A percentile compares a stretch with the other conserved stretches of the same genome.
These are phyloP conservation scores for Syndactyla subalaris DNA, from an alignment of 2,797 vertebrate genomes.

Conservation along the genomic window DNA sequence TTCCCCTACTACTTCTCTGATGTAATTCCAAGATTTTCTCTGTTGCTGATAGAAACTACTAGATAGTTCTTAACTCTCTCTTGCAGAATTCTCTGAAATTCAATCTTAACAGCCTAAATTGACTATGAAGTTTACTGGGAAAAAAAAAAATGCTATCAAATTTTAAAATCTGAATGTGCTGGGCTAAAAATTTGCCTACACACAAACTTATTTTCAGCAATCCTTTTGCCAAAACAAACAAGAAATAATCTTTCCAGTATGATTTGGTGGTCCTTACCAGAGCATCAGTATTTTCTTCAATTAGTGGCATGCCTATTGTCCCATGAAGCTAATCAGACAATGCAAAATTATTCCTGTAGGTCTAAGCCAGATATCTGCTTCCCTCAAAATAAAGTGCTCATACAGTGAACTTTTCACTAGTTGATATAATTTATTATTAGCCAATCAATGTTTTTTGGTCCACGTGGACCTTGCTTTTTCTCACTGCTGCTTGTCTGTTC, in stretches of 20 bases:
- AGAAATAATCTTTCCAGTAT: background rate
- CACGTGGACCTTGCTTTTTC: fast-evolving
- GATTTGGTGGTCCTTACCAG: background rate
- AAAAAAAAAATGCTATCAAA: background rate
- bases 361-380: background rate
- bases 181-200: background rate
- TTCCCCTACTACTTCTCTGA: background rate
- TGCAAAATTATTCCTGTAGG: background rate
- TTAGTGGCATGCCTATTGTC: background rate
- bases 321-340: background rate
- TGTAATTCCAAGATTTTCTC: background rate
- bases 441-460: background rate
- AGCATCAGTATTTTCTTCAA: background rate
- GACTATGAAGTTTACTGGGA: background rate
- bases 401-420: background rate
- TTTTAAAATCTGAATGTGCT: background rate
- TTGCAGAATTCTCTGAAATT: background rate
- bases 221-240: background rate
- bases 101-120: background rate
- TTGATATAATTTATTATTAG: background rate
- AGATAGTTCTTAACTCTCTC: background rate
- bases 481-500: background rate
- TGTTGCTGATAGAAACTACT: background rate
- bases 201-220: background rate
- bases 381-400: background rate